Conservation (phyloP, 2,113 vertebrate genomes). For the Oryzias melastigma region DNA sequence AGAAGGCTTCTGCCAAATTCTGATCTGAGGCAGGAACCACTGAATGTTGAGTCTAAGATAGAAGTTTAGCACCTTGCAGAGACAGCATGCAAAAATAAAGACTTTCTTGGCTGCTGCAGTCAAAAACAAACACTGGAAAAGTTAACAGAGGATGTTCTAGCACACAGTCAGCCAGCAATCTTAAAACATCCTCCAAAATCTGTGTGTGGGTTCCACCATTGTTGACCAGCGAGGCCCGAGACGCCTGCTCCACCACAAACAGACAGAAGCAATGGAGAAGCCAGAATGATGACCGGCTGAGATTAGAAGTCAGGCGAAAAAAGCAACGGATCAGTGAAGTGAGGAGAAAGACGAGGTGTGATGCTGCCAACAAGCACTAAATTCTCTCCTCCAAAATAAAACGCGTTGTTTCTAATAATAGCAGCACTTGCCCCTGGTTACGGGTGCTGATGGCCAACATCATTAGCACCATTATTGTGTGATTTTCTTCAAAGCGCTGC, state of each 20-base stretch:
- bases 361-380: conserved; percentile 39
- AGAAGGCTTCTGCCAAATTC: conserved; percentile 4
- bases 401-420: conserved; percentile 60
- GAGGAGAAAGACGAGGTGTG: conserved; percentile 44
- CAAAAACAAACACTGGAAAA: neutral
- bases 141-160: neutral
- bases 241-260: conserved; percentile 13
- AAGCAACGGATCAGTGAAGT: conserved; percentile 68
- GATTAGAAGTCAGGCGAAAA: conserved; percentile 62
- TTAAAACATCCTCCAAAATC: conserved; percentile 1
- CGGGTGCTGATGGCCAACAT: conserved; percentile 43
- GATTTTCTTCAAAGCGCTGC: conserved; percentile 43
- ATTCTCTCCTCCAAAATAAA: conserved; percentile 53
- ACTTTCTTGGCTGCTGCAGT: neutral
- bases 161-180: neutral
- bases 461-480: conserved; percentile 52
- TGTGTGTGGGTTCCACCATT: conserved; percentile 9
- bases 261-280: conserved; percentile 7
- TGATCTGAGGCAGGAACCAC: conserved; percentile 2
- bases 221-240: conserved; percentile 13
- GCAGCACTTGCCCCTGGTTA: conserved; percentile 47
- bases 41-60: neutral
- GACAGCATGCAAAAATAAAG: conserved; percentile 5
- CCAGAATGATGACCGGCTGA: conserved; percentile 61
- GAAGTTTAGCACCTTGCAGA: conserved; percentile 7